A percentile compares a stretch with the other conserved stretches of the same genome.
Conservation (phyloP, 2,113 vertebrate genomes). For the Empidonax traillii region DNA sequence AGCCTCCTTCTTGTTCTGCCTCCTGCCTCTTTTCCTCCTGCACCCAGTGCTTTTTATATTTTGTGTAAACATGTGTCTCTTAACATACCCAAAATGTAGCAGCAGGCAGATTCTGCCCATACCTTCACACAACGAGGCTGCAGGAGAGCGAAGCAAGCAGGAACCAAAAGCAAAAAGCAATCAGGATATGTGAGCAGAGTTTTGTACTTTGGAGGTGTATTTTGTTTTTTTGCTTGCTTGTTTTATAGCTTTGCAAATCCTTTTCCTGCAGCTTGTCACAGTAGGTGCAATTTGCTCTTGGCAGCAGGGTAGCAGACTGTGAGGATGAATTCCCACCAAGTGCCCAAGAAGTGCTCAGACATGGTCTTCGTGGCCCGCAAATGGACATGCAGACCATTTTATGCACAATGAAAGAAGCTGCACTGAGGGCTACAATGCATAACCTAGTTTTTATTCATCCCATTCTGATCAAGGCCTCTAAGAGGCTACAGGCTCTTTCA, state of each 20-base stretch:
- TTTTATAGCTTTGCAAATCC: not conserved
- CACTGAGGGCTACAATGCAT: conserved; percentile 21
- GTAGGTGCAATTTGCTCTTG: not conserved
- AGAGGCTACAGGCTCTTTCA: conserved; percentile 75
- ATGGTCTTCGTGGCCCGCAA: conserved; percentile 44
- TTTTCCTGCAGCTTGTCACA: not conserved
- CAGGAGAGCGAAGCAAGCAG: not conserved
- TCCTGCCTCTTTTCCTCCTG: not conserved
- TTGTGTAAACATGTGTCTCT: not conserved
- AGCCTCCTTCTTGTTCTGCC: not conserved
- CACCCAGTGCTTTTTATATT: not conserved
- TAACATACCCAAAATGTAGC: not conserved
- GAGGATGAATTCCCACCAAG: not conserved
- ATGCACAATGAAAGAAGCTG: conserved; percentile 53
- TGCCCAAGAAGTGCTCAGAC: conserved; percentile 29
- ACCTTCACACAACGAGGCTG: not conserved
- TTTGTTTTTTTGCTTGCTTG: not conserved
- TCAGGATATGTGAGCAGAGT: not conserved
- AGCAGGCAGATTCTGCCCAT: not conserved
- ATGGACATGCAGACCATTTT: conserved; percentile 29
- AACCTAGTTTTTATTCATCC: conserved; percentile 67
- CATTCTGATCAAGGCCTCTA: conserved; percentile 62
- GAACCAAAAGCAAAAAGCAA: not conserved
- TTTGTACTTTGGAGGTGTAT: not conserved
- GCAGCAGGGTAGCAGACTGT: not conserved